Conservation (phyloP, 2,113 vertebrate species). For the Mesocricetus auratus region DNA sequence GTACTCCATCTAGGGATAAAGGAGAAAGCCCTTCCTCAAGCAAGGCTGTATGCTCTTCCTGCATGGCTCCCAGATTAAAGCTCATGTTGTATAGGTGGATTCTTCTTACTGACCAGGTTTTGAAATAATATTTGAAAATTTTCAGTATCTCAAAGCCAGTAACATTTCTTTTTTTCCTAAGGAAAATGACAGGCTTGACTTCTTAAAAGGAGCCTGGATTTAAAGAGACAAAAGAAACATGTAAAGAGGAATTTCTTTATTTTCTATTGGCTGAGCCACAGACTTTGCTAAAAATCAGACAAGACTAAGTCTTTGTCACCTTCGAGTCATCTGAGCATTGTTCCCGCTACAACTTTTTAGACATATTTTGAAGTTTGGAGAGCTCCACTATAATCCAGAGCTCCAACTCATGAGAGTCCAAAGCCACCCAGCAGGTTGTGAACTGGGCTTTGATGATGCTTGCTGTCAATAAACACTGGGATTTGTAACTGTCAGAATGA, state of each 20-base stretch:
- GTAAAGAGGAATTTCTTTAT: slow-evolving; percentile 44
- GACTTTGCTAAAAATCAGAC: not conserved
- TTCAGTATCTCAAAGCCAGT: slow-evolving; percentile 38
- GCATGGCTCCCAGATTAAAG: not conserved
- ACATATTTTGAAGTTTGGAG: not conserved
- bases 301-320: not conserved
- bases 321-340: slow-evolving; percentile 18
- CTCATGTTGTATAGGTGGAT: not conserved
- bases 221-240: slow-evolving; percentile 56
- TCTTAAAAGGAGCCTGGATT: slow-evolving; percentile 15
- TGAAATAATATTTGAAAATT: slow-evolving; percentile 37
- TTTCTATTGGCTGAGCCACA: not conserved
- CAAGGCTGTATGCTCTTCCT: slow-evolving; percentile 36
- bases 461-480: slow-evolving; percentile 7
- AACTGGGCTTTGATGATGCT: not conserved
- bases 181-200: not conserved
- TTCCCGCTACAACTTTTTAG: not conserved
- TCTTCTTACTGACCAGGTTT: slow-evolving; percentile 37
- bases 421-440: not conserved
- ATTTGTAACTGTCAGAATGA: slow-evolving; percentile 20
- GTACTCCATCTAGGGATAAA: slow-evolving; percentile 35
- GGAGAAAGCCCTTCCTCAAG: not conserved
- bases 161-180: not conserved
- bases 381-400: not conserved
- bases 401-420: not conserved